Conservation (phyloP, 2,888 invertebrate species). For the Spicauda simplicius region DNA sequence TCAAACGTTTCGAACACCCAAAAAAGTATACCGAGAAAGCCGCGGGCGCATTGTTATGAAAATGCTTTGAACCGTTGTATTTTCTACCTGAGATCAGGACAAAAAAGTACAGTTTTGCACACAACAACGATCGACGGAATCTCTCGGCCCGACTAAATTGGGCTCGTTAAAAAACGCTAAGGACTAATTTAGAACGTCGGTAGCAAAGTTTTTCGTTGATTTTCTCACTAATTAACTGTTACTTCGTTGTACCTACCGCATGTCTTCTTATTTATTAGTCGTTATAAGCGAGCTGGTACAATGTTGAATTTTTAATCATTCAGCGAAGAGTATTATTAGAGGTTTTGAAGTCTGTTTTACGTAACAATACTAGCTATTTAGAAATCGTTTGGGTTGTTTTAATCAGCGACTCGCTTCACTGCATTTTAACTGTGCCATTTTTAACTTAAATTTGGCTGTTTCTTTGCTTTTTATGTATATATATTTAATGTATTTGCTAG, state of each 20-base stretch:
- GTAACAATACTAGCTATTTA: slow-evolving; percentile 9
- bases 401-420: neutral
- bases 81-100: slow-evolving; percentile 76
- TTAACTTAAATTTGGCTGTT: neutral
- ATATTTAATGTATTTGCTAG: too few species aligned
- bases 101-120: slow-evolving; percentile 78
- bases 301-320: slow-evolving; percentile 23
- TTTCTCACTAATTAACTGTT: slow-evolving; percentile 52
- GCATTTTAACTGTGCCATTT: neutral
- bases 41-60: slow-evolving; percentile 83
- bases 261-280: slow-evolving; percentile 34
- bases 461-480: neutral
- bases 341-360: slow-evolving; percentile 1
- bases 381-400: neutral
- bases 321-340: slow-evolving; percentile 13
- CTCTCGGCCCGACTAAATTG: slow-evolving; percentile 72
- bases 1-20: slow-evolving; percentile 73
- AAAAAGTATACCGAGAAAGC: slow-evolving; percentile 77
- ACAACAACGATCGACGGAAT: slow-evolving; percentile 69
- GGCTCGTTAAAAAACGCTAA: slow-evolving; percentile 72
- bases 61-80: slow-evolving; percentile 77
- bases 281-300: slow-evolving; percentile 19
- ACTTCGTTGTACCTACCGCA: slow-evolving; percentile 49
- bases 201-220: slow-evolving; percentile 70
- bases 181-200: slow-evolving; percentile 73